Base-by-base conservation (phyloP, 2,797 vertebrate genomes). In the Myotis daubentonii region DNA sequence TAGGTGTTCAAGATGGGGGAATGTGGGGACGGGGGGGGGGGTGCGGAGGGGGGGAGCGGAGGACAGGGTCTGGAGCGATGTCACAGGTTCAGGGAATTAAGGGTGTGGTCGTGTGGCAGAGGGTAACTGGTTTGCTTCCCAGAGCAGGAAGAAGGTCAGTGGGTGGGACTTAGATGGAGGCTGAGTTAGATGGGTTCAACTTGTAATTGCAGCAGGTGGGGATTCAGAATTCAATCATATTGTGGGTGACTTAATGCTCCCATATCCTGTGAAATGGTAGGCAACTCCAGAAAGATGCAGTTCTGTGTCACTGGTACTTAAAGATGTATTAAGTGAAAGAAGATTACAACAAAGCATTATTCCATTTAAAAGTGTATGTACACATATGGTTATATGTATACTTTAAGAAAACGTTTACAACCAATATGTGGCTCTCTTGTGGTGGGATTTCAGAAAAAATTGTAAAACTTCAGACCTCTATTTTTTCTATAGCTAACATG, bases 371-470 rank as follows among this genome's bases (percentile, higher is more conserved):
- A 62, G 30, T 51, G 51, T 8, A 51, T 30, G 66, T 47, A 71
- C 8, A 38, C 10, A 76, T 30, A 51, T 38, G 65, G 38, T 68
- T 81, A 12, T 41, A 41, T 87, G 83, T 74, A 91, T 17, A 62
- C 6, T 51, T 8, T 57, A 33, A 47, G 76, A 76, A 80, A 91
- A 93, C 49, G 91, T 84, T 66, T 84, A 44, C 28, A 68, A 91
- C n/a, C 78, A 57, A 16, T 22, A 38, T 23, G 36, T 80, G 80
- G 36, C 75, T 89, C 74, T 75, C 57, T 92, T 41, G 12, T 51
- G 38, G 62, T 81, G 36, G 3, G 17, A 94, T 33, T 89, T 75
- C 80, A 76, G 62, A 17, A 75, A 80, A 62, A 22, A n/a, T 71
- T 36, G 2, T 22, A 30, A 44, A 95, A 36, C 12, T 79, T 44